Evolutionary conservation across 2,113 vertebrate genomes (phyloP), one percentile per base, ranked within the genome.

Genomic region (Rana temporaria): DNA sequence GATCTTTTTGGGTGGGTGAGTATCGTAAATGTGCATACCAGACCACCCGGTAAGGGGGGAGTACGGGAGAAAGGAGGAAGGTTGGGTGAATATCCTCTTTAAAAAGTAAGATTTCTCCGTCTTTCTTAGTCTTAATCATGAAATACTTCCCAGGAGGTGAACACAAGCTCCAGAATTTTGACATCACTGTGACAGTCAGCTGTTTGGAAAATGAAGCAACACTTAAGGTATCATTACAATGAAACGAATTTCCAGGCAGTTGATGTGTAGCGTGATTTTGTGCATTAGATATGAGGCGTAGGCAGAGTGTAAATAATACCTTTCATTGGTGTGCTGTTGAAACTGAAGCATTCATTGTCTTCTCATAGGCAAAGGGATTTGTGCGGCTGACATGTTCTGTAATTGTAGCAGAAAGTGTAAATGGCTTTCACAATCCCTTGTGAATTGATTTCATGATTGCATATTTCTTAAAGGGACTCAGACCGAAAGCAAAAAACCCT

Each of bases 321-420:
- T 79, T 79, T 56, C 77, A 60, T 6, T 70, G n/a, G 66, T 34
- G 55, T 79, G 30, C 52, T 79, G 53, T 57, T 60, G 5, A 48
- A 60, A 60, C 20, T 79, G 74, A 77, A 67, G 76, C 30, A 20
- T n/a, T 26, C 69, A 81, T 73, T 81, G 79, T 81, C 30, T 57
- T 15, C 69, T 56, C 52, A 56, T 73, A 60, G 20, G 42, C 15
- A 42, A 32, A 65, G 26, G 67, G 79, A 32, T 55, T 73, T 81
- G 42, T 82, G 38, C 17, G 4, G 18, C 11, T 75, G 80, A 67
- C 80, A 74, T 34, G 71, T 20, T n/a, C 32, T 62, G 38, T 57
- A 66, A 74, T 82, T 56, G 70, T 42, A 67, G 59, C n/a, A 59
- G 17, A 66, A 63, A 72, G 30, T 34, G 64, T 57, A 64, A 73